phyloP scores from a whole-genome alignment of 2,888 invertebrate genomes.

The Apamea sordens region DNA sequence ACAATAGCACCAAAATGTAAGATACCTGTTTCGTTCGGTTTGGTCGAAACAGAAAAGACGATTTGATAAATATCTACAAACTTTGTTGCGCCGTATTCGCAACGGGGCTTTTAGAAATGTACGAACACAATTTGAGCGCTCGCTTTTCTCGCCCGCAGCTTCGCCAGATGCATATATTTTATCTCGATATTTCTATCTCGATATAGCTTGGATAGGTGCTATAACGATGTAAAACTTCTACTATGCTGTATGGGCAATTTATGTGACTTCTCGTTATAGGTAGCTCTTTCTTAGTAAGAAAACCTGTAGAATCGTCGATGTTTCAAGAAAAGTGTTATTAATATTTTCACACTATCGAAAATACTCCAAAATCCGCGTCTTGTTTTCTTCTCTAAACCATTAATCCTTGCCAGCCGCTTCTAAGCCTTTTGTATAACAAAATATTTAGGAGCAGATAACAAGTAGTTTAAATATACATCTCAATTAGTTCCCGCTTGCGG shows the following conservation, averaged over 20 bases:
- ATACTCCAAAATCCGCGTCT: background rate
- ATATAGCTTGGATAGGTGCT: constrained; percentile 56
- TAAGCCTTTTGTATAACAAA: constrained; percentile 17
- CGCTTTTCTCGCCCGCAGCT: constrained; percentile 78
- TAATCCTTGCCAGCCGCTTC: constrained; percentile 4
- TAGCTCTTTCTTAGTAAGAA: background rate
- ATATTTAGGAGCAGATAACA: constrained; percentile 39
- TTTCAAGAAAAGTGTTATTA: background rate
- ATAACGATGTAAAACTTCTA: constrained; percentile 51
- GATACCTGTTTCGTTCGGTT: constrained; percentile 64
- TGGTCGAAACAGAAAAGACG: constrained; percentile 76
- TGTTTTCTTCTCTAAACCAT: constrained; percentile 8
- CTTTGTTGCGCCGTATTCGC: constrained; percentile 77
- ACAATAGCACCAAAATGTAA: constrained; percentile 48
- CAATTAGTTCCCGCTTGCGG: constrained; percentile 50
- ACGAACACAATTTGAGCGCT: constrained; percentile 80
- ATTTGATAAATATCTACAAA: constrained; percentile 86
- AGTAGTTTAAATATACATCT: constrained; percentile 57
- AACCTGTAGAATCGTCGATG: background rate
- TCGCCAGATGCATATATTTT: constrained; percentile 72
- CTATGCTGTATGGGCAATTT: constrained; percentile 38
- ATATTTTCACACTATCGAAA: background rate
- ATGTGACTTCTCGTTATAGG: constrained; percentile 19
- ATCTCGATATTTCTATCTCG: constrained; percentile 70
- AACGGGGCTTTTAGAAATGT: constrained; percentile 80